These are phyloP conservation scores for Ligdia adustata DNA, from an alignment of 2,888 invertebrate genomes.

Conservation along the genomic window DNA sequence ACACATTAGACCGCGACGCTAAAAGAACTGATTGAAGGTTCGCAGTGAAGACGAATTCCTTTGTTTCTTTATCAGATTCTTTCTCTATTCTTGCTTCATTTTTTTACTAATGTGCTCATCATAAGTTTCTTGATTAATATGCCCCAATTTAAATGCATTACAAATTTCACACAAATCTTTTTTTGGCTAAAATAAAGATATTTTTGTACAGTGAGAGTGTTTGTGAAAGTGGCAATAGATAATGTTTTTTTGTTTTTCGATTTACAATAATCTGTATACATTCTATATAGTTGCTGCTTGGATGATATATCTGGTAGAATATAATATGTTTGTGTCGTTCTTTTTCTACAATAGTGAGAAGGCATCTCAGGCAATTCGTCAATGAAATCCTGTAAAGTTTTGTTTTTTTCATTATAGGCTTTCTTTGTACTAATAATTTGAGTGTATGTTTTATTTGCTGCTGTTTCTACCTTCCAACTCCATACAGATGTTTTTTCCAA, in stretches of 20 bases:
- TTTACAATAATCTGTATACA: no score
- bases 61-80: not conserved
- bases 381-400: not conserved
- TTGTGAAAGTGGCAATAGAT: not conserved
- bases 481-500: not conserved
- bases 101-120: not conserved
- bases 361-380: not conserved
- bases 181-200: not conserved
- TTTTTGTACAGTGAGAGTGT: no score
- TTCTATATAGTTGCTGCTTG: not conserved
- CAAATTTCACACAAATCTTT: not conserved
- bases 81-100: not conserved
- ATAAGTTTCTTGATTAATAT: not conserved
- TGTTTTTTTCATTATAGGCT: not conserved
- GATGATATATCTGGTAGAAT: not conserved
- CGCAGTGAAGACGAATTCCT: not conserved
- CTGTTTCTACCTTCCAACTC: not conserved
- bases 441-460: not conserved
- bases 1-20: no score
- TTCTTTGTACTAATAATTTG: not conserved
- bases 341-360: not conserved
- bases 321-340: not conserved
- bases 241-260: not conserved
- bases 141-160: no score
- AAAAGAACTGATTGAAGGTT: not conserved